Evolutionary conservation across 1,140 invertebrate species (phyloP).

Genomic region (Muscidifurax raptorellus): DNA sequence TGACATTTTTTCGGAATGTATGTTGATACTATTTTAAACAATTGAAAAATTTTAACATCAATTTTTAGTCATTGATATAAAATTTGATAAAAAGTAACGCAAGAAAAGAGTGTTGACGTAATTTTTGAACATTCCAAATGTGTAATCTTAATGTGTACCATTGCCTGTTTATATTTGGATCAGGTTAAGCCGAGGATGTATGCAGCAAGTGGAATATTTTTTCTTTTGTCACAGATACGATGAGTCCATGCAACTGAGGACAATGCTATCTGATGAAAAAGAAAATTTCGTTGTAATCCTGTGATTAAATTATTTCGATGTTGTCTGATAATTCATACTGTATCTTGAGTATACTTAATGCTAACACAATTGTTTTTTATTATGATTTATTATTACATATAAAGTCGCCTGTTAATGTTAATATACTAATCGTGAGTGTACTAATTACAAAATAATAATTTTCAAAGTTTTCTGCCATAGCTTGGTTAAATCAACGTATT

Average conservation of each 20-base stretch:
- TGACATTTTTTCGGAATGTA: no score
- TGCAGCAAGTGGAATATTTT: constrained; percentile 34
- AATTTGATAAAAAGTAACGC: neutral
- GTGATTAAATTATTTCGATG: neutral
- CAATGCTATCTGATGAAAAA: neutral
- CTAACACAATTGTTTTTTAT: neutral
- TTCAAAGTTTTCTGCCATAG: no score
- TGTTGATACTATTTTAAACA: no score
- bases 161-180: neutral
- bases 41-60: no score
- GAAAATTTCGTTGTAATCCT: neutral
- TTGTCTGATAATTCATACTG: neutral
- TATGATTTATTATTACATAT: neutral
- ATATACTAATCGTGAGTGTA: no score
- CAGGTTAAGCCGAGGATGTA: neutral
- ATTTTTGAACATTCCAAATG: neutral
- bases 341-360: neutral
- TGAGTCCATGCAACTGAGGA: neutral
- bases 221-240: constrained; percentile 14
- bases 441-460: no score
- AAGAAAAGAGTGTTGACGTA: neutral
- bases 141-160: neutral
- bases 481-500: no score
- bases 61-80: no score
- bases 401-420: no score